Conservation (phyloP, 2,113 vertebrate species). For the Ardeotis arabs region DNA sequence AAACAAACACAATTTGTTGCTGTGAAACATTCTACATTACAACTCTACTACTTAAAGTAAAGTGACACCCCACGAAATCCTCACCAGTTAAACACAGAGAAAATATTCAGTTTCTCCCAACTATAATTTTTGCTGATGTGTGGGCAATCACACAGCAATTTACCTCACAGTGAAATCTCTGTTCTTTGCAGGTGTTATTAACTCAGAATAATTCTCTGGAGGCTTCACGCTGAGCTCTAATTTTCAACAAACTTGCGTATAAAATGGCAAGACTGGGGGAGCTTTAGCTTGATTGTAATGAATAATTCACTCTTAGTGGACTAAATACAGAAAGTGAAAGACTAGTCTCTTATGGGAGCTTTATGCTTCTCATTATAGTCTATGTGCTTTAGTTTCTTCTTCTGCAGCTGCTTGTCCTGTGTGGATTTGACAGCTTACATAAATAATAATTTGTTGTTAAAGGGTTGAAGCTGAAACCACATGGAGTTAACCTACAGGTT, state of each 20-base stretch:
- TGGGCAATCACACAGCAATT: conserved; percentile 14
- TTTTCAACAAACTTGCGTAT: conserved; percentile 39
- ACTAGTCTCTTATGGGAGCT: background rate
- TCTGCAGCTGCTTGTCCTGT: background rate
- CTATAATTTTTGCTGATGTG: conserved; percentile 33
- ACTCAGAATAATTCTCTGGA: conserved; percentile 17
- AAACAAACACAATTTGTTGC: background rate
- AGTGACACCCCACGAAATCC: background rate
- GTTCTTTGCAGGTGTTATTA: conserved; percentile 67
- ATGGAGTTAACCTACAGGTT: background rate
- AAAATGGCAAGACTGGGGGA: conserved; percentile 9
- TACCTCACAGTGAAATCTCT: conserved; percentile 51
- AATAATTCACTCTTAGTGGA: conserved; percentile 51
- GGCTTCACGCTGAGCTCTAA: background rate
- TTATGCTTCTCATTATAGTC: background rate
- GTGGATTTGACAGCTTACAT: conserved; percentile 18
- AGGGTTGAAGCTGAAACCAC: conserved; percentile 53
- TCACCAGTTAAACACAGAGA: background rate
- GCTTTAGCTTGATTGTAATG: conserved; percentile 44
- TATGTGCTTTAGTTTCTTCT: background rate
- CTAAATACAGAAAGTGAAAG: conserved; percentile 29
- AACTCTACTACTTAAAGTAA: background rate
- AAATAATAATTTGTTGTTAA: conserved; percentile 54
- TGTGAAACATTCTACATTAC: background rate
- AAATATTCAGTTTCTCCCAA: conserved; percentile 33